These are phyloP conservation scores for Chaetophractus vellerosus DNA, from an alignment of 2,797 vertebrate species.

Conservation along the genomic window DNA sequence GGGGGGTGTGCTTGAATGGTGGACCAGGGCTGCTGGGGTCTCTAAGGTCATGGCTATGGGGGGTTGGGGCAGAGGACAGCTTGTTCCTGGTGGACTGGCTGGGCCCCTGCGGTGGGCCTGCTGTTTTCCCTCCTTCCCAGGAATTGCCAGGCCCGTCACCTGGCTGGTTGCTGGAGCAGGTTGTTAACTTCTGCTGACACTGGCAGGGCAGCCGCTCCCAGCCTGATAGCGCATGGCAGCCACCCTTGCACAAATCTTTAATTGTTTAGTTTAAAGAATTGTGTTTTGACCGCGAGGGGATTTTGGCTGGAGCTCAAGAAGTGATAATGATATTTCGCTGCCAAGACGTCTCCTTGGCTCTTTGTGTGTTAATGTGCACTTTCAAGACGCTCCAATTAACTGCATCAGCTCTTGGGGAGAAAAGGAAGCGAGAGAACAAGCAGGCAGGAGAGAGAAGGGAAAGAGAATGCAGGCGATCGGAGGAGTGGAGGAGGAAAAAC, in stretches of 20 bases:
- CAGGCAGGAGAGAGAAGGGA: slow-evolving; percentile 60
- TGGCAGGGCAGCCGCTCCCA: slow-evolving; percentile 86
- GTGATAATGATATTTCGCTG: slow-evolving; percentile 94
- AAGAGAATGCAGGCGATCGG: slow-evolving; percentile 13
- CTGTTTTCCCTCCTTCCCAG: not conserved
- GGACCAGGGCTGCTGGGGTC: not conserved
- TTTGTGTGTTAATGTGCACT: slow-evolving; percentile 91
- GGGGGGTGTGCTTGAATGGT: not conserved
- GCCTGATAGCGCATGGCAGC: slow-evolving; percentile 90
- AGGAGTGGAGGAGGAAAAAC: not conserved
- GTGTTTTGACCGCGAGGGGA: slow-evolving; percentile 93
- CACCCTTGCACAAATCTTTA: slow-evolving; percentile 92
- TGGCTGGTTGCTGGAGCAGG: slow-evolving; percentile 79
- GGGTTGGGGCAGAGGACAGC: not conserved
- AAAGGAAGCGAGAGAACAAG: slow-evolving; percentile 73
- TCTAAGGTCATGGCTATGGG: not conserved
- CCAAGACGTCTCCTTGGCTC: slow-evolving; percentile 92
- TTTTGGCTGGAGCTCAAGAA: slow-evolving; percentile 93
- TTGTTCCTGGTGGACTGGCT: not conserved
- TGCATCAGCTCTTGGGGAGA: slow-evolving; percentile 89
- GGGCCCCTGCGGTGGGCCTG: not conserved
- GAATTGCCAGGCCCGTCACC: slow-evolving; percentile 79
- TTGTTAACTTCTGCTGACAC: slow-evolving; percentile 85
- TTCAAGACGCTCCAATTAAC: slow-evolving; percentile 93
- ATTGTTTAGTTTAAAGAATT: slow-evolving; percentile 94